Evolutionary conservation across 2,113 vertebrate species (phyloP).

Genomic region (Danio rerio): DNA sequence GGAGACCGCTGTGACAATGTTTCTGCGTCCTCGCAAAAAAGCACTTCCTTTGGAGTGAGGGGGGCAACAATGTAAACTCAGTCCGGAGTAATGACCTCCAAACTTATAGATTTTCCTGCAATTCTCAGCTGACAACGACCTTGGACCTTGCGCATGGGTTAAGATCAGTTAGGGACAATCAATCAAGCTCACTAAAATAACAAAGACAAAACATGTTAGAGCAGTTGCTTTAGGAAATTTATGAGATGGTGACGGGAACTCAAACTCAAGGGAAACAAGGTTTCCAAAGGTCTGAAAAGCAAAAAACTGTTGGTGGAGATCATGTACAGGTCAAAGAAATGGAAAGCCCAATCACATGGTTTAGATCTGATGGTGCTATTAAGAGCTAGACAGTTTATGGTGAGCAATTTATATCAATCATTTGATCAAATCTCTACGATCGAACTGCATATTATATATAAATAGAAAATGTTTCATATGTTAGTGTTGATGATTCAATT

Average conservation of each 20-base stretch:
- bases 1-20: conserved; percentile 4
- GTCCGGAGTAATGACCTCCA: conserved; percentile 38
- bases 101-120: conserved; percentile 70
- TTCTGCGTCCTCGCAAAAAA: conserved; percentile 11
- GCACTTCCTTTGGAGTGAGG: conserved; percentile 38
- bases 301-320: conserved; percentile 9
- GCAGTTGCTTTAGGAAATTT: neutral
- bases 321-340: neutral
- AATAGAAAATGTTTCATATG: too few relatives aligned
- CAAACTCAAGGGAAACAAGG: neutral
- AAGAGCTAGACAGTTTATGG: too few relatives aligned
- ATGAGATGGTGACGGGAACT: neutral
- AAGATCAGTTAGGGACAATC: conserved; percentile 68
- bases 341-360: neutral
- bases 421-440: too few relatives aligned
- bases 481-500: too few relatives aligned
- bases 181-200: conserved; percentile 68
- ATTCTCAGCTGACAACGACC: conserved; percentile 72
- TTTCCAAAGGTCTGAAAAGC: neutral
- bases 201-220: neutral
- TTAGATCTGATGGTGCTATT: neutral
- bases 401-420: too few relatives aligned
- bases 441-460: too few relatives aligned
- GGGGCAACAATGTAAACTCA: conserved; percentile 41
- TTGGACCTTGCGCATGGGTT: conserved; percentile 63